Evolutionary conservation across 2,888 invertebrate genomes (phyloP).

Genomic region (Patella pellucida): DNA sequence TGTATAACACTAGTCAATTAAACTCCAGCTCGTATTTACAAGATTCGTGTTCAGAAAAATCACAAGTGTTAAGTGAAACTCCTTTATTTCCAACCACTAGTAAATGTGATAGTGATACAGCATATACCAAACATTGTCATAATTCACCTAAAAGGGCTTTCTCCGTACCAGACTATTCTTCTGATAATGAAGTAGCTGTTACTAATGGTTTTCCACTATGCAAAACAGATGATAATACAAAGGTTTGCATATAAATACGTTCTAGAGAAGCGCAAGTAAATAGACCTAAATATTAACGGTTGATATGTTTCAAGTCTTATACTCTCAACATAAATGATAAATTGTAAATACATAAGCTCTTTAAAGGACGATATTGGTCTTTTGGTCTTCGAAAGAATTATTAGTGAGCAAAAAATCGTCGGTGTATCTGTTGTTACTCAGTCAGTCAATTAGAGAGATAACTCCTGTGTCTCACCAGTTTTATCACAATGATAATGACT

Average conservation of each 20-base stretch:
- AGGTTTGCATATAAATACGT: background rate
- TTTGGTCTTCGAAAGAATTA: too few relatives aligned
- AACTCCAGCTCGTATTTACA: background rate
- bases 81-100: background rate
- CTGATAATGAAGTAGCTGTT: slow-evolving; percentile 8
- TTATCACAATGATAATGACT: too few relatives aligned
- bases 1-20: slow-evolving; percentile 7
- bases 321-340: too few relatives aligned
- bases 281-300: too few relatives aligned
- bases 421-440: too few relatives aligned
- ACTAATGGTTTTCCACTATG: slow-evolving; percentile 9
- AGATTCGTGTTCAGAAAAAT: background rate
- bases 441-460: too few relatives aligned
- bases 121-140: background rate
- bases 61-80: background rate
- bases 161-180: slow-evolving; percentile 3
- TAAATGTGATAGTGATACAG: background rate
- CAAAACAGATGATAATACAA: slow-evolving; percentile 3
- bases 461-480: too few relatives aligned
- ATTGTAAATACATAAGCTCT: too few relatives aligned
- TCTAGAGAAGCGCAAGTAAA: too few relatives aligned
- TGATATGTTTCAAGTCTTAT: too few relatives aligned
- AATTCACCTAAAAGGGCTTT: slow-evolving; percentile 9
- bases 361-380: too few relatives aligned
- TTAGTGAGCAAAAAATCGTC: too few relatives aligned